A percentile compares a stretch with the other conserved stretches of the same genome.
Conservation (phyloP, 92 coral and sea anemone species). For the Bergia sp. region DNA sequence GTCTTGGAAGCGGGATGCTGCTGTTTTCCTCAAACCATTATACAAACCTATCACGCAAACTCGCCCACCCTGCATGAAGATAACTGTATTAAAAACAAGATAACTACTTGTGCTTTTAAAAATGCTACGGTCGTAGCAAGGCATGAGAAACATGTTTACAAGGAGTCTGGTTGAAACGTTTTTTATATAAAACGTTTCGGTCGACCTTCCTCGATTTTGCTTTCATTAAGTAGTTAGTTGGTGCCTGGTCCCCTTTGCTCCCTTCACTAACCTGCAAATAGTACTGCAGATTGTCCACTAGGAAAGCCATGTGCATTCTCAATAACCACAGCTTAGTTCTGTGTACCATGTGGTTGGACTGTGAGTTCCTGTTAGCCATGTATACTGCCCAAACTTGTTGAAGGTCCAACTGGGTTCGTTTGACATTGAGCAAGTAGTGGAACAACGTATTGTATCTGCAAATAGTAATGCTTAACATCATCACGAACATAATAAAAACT, state of each 20-base stretch:
- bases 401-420: slow-evolving; percentile 92
- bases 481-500: not conserved
- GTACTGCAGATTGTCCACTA: slow-evolving; percentile 95
- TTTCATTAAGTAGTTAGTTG: no score
- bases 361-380: slow-evolving; percentile 79
- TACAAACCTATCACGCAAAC: no score
- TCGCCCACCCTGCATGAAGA: no score
- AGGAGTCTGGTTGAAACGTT: no score
- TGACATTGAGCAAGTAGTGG: slow-evolving; percentile 89
- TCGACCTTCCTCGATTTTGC: no score
- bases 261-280: slow-evolving; percentile 83
- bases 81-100: no score
- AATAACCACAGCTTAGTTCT: slow-evolving; percentile 88
- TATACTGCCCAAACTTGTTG: slow-evolving; percentile 92
- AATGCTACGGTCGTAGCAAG: no score
- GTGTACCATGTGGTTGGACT: slow-evolving; percentile 62
- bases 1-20: no score
- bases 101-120: no score
- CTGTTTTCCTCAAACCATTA: no score
- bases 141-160: no score
- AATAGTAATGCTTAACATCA: not conserved
- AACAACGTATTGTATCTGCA: slow-evolving; percentile 84
- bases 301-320: slow-evolving; percentile 98
- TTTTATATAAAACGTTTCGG: no score
- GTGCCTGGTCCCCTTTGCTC: not conserved